Evolutionary conservation across 2,888 invertebrate species (phyloP).

Genomic region (Archips xylosteana): DNA sequence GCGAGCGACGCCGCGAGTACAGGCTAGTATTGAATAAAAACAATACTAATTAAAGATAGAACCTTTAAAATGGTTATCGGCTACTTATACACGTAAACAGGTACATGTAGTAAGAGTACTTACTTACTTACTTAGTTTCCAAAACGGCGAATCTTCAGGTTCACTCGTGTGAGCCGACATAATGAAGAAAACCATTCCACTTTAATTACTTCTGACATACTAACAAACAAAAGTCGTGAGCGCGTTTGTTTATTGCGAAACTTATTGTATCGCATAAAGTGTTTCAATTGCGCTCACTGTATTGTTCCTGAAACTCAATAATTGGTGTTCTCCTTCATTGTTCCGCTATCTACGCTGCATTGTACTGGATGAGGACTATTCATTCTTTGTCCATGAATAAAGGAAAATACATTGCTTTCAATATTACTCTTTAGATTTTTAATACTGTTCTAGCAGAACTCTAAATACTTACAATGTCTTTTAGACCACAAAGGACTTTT

Average conservation of each 20-base stretch:
- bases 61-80: too few relatives aligned
- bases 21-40: too few relatives aligned
- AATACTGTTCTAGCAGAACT: constrained; percentile 20
- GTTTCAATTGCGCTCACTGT: constrained; percentile 27
- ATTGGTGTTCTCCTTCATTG: constrained; percentile 28
- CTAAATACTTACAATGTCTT: constrained; percentile 16
- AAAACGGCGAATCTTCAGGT: not conserved
- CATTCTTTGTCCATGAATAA: constrained; percentile 18
- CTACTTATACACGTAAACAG: too few relatives aligned
- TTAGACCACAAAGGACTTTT: constrained; percentile 37
- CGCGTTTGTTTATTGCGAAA: constrained; percentile 30
- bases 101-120: not conserved
- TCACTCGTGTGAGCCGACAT: not conserved
- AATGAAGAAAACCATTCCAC: constrained; percentile 1
- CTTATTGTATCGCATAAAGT: constrained; percentile 37
- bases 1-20: too few relatives aligned
- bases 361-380: constrained; percentile 14
- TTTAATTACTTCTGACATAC: constrained; percentile 30
- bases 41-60: too few relatives aligned
- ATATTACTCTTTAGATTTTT: constrained; percentile 14
- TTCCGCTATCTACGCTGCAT: constrained; percentile 15
- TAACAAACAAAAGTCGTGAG: constrained; percentile 27
- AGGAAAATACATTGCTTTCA: constrained; percentile 6
- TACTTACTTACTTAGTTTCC: not conserved
- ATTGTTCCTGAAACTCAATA: constrained; percentile 39